Evolutionary conservation across 2,113 vertebrate species (phyloP).

Genomic region (Labeo rohita): DNA sequence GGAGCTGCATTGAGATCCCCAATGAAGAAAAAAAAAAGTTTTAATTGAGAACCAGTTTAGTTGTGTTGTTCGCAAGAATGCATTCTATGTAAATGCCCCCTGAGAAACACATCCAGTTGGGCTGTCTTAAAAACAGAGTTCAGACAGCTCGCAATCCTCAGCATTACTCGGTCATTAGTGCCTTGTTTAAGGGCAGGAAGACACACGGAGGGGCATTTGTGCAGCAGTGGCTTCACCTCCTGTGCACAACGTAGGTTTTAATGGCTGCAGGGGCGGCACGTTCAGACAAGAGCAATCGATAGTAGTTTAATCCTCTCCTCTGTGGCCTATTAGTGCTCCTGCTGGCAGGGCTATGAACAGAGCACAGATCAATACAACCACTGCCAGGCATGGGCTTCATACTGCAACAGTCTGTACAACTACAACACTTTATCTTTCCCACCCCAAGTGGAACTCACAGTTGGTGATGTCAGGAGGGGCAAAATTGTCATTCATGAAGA

Average conservation of each 20-base stretch:
- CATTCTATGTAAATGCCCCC: background rate
- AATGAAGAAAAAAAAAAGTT: no score
- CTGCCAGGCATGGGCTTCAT: conserved; percentile 21
- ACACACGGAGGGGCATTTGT: background rate
- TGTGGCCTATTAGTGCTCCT: conserved; percentile 50
- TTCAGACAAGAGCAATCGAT: conserved; percentile 55
- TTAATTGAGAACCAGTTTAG: background rate
- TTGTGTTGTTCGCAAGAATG: background rate
- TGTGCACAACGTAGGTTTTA: background rate
- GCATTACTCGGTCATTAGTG: background rate
- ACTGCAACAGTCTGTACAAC: conserved; percentile 13
- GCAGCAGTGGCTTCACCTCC: background rate
- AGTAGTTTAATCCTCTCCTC: conserved; percentile 46
- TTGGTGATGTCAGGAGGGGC: conserved; percentile 92
- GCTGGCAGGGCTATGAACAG: conserved; percentile 33
- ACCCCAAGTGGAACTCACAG: conserved; percentile 80
- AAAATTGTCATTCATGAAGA: conserved; percentile 94
- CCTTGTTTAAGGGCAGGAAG: background rate
- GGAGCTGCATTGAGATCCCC: no score
- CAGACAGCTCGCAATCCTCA: background rate
- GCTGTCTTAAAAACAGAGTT: background rate
- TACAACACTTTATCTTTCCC: background rate
- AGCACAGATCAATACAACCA: conserved; percentile 53
- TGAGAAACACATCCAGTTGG: background rate
- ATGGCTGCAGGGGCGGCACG: conserved; percentile 28